phyloP scores from a whole-genome alignment of 2,888 invertebrate species.

The Peribatodes rhomboidaria region DNA sequence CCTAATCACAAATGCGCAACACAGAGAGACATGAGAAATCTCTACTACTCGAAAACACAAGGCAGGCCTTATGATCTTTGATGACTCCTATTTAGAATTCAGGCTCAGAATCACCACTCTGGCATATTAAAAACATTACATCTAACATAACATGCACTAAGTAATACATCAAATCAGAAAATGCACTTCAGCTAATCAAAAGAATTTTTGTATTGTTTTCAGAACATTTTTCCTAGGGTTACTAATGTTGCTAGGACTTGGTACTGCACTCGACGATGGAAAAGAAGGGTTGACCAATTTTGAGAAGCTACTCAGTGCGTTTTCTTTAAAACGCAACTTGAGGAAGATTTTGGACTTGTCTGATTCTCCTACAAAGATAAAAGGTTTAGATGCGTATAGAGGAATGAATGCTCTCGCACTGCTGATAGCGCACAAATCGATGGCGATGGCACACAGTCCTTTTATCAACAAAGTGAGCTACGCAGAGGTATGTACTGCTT shows the following conservation, averaged over 20 bases:
- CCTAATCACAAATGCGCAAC: constrained; percentile 1
- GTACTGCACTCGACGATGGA: constrained; percentile 77
- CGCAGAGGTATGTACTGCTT: constrained; percentile 73
- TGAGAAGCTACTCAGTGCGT: constrained; percentile 81
- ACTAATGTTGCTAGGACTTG: constrained; percentile 71
- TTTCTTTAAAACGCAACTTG: constrained; percentile 82
- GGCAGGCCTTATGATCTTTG: no score
- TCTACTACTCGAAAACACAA: no score
- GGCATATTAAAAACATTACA: constrained; percentile 24
- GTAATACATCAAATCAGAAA: not conserved
- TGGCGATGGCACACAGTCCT: constrained; percentile 87
- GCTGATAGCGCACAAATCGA: constrained; percentile 86
- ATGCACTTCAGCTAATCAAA: not conserved
- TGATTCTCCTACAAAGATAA: constrained; percentile 72
- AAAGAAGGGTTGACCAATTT: constrained; percentile 78
- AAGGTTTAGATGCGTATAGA: constrained; percentile 84
- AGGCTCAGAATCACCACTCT: not conserved
- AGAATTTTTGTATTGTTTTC: constrained; percentile 51
- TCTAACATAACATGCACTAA: not conserved
- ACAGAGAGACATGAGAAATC: no score
- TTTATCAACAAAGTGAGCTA: constrained; percentile 85
- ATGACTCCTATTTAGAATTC: no score
- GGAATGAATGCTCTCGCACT: constrained; percentile 85
- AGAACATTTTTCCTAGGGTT: constrained; percentile 80
- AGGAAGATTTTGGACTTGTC: constrained; percentile 76